Conservation (phyloP, 2,888 invertebrate genomes). For the Heteromurus nitidus region DNA sequence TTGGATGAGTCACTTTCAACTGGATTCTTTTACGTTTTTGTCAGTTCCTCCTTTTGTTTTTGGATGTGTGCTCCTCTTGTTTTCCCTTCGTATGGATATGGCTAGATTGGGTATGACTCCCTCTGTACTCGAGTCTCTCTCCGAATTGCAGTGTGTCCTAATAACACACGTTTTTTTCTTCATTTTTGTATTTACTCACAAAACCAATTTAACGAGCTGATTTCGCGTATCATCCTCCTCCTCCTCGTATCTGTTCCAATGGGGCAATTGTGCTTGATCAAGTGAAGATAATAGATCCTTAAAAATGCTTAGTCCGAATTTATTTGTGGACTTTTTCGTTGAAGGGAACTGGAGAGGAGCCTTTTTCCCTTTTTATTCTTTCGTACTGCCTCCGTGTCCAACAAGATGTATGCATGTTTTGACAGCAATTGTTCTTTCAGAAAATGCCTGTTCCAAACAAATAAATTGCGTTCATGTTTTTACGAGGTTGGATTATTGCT, state of each 20-base stretch:
- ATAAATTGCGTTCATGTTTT: slow-evolving; percentile 55
- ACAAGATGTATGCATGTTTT: slow-evolving; percentile 21
- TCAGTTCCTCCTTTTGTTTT: slow-evolving; percentile 7
- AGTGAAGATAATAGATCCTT: no score
- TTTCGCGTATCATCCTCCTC: slow-evolving; percentile 12
- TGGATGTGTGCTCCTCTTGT: slow-evolving; percentile 3
- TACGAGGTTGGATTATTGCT: slow-evolving; percentile 48
- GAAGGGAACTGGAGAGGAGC: no score
- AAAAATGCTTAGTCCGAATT: no score
- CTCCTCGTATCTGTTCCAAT: no score
- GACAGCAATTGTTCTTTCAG: slow-evolving; percentile 37
- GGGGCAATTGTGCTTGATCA: no score
- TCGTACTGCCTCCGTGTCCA: not conserved
- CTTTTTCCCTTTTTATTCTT: no score
- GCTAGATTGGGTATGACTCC: no score
- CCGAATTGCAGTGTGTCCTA: not conserved
- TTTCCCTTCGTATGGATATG: slow-evolving; percentile 1
- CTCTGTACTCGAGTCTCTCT: not conserved
- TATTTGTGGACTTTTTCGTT: no score
- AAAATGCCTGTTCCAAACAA: slow-evolving; percentile 42
- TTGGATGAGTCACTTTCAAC: slow-evolving; percentile 51
- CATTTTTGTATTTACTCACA: not conserved
- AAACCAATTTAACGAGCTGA: slow-evolving; percentile 26
- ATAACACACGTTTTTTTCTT: not conserved
- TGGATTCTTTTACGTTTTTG: slow-evolving; percentile 1